Base-by-base conservation (phyloP, 1,140 invertebrate species). In the Wasmannia auropunctata region DNA sequence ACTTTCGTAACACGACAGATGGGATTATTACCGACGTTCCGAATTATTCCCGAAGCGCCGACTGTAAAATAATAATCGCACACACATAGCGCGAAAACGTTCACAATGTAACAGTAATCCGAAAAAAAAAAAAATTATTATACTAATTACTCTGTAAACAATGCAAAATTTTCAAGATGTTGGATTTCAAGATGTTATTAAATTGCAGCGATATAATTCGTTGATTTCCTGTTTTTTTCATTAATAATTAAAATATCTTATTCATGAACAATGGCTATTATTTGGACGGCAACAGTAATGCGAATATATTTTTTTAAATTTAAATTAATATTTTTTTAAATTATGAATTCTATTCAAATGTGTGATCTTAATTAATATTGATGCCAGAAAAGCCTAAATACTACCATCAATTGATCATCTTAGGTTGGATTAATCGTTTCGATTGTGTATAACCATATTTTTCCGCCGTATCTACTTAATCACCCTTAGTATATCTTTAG, bases 401-500 rank as follows among this genome's bases (percentile, higher is more conserved):
- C 22, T 6, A 81, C 14, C 63, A 51, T 28, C 31, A n/a, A n/a
- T n/a, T 54, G 34, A 8, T 70, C 62, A 56, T 81, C 63, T 70
- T 34, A 22, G 25, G 16, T 72, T 72, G 49, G 34, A 37, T 80
- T 70, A 70, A 80, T 40, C 77, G 77, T 40, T 70, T 28, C 46
- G 22, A 31, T 19, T 31, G 46, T 37, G 22, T n/a, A 62, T 69
- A 56, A 80, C 6, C 34, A 34, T 34, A 37, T 70, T 51, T 81
- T 72, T 65, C 22, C 34, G 34, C 25, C 28, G 25, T n/a, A 70
- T 72, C 49, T 72, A 56, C 65, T 81, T 72, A 81, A 81, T 81
- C 79, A 70, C 49, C 67, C 56, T 80, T 81, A 70, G 79, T 72
- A 72, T 56, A 81, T 81, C 65, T 81, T 81, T 28, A 54, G 34